phyloP scores from a whole-genome alignment of 2,113 vertebrate species.

The Xenopus borealis region DNA sequence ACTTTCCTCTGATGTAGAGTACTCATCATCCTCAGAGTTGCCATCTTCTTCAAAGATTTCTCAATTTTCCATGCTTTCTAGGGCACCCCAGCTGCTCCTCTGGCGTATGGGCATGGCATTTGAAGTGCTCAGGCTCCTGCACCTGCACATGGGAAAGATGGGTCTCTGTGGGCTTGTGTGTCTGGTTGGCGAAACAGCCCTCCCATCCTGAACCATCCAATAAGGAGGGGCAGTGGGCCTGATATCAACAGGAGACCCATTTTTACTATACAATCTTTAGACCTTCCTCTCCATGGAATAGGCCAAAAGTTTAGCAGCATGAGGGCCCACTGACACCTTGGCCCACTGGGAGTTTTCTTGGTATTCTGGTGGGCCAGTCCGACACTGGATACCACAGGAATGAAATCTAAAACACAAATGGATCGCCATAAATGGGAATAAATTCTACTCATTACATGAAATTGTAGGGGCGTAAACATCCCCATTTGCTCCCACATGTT shows the following conservation, averaged over 20 bases:
- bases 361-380: no score
- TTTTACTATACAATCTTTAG: conserved; percentile 60
- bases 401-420: no score
- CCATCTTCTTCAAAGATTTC: conserved; percentile 50
- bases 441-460: no score
- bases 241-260: conserved; percentile 49
- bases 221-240: conserved; percentile 80
- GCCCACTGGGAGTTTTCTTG: no score
- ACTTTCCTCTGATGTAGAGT: conserved; percentile 53
- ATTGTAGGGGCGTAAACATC: no score
- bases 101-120: conserved; percentile 36
- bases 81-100: conserved; percentile 44
- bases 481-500: no score
- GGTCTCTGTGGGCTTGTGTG: neutral
- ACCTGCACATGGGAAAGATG: conserved; percentile 55
- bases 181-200: neutral
- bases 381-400: no score
- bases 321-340: no score
- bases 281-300: conserved; percentile 84
- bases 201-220: conserved; percentile 74
- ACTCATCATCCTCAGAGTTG: conserved; percentile 48
- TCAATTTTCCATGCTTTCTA: conserved; percentile 52
- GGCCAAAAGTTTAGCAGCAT: no score
- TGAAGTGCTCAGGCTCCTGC: conserved; percentile 59
- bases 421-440: no score